Base-by-base conservation (phyloP, 2,113 vertebrate species). In the Abramis brama region DNA sequence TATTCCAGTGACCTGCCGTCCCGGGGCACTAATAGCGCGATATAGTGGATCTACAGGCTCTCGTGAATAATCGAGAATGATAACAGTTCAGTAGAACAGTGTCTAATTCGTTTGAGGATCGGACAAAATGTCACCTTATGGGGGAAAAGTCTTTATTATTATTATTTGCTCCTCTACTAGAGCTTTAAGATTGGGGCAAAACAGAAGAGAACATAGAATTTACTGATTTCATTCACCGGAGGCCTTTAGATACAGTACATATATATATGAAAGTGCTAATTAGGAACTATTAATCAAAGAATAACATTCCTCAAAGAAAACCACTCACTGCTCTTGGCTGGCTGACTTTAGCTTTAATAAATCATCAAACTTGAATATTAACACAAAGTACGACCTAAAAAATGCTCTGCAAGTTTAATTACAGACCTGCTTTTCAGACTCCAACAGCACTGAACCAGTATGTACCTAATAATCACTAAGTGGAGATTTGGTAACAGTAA, bases 61-160 rank as follows among this genome's bases (percentile, higher is more conserved):
- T 73, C 3, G 23, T n/a, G 13, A 59, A 73, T 73, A 57, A 73
- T 17, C 0, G 2, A 73, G 23, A 59, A 73, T 57, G 62, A 36
- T 52, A 52, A 68, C 62, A 82, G 79, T 33, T 82, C 79, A 70
- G 79, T n/a, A 30, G 39, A 52, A 70, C 43, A 36, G 17, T 25
- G 59, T 81, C 59, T 66, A 77, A 19, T 25, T 50, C 3, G 8
- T 27, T 64, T 60, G 2, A 80, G 57, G 17, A 64, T 66, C 5
- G 4, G 43, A 66, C 25, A 81, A 66, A 81, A 79, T 25, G 3
- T 8, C 6, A 19, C 36, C 57, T 47, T 47, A 55, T 50, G 12
- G 12, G 13, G 47, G 13, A 15, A 43, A 43, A 50, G 45, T 50
- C 15, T 3, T 13, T 55, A 21, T 57, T 57, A 21, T 57, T 57